Base-by-base conservation (phyloP, 1,140 invertebrate species). In the Orussus abietinus region DNA sequence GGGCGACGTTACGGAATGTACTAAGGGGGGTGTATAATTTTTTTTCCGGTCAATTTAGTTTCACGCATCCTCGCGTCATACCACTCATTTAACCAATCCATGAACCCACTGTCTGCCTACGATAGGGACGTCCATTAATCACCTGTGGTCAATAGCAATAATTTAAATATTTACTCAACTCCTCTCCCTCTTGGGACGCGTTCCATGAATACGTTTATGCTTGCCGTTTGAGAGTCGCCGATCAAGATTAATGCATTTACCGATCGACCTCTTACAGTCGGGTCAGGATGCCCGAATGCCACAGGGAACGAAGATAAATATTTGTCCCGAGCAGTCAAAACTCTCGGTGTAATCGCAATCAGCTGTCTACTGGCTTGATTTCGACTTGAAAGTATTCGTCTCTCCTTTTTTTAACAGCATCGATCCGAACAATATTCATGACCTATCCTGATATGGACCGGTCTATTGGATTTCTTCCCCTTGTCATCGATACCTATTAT, bases 191-290 rank as follows among this genome's bases (percentile, higher is more conserved):
- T 13, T 9, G 31, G 14, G 31, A 51, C 31, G 45, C 7, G 25
- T 44, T 40, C 25, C 35, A 59, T 53, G 57, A 65, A 66, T 61
- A 56, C 51, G 55, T 59, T 48, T 47, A 31, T 45, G 30, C 41
- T 34, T 49, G 35, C 40, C 42, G 28, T 38, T 46, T 33, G 33
- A 42, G 38, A 17, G 19, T 44, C 30, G 13, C 22, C 42, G 56
- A 62, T 58, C 51, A 63, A 67, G 63, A 67, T 67, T 64, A 63
- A 67, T 67, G 63, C 53, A 55, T 55, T 55, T 53, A 51, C 41
- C 53, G 55, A 64, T 58, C 47, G 49, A 48, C 37, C 20, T 25
- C 42, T 59, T 55, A 53, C 55, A 53, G 35, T 38, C 34, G 30
- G 55, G 49, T 22, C 6, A 14, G 12, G 25, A 57, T 35, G 50